phyloP scores from a whole-genome alignment of 2,888 invertebrate species.

The Heteromurus nitidus region DNA sequence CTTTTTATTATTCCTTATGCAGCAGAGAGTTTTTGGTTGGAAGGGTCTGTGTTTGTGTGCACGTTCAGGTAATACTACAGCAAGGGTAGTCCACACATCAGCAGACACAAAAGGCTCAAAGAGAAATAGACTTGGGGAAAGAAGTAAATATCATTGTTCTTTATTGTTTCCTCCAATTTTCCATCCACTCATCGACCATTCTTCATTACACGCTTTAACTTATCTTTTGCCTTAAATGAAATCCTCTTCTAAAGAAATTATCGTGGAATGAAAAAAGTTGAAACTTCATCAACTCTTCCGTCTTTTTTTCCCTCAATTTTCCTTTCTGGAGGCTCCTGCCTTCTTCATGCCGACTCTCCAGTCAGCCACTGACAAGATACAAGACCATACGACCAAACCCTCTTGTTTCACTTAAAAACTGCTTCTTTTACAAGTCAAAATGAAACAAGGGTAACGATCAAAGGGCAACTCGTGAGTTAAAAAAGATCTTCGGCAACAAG shows the following conservation, averaged over 20 bases:
- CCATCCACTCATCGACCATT: constrained; percentile 42
- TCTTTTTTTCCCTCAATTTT: constrained; percentile 24
- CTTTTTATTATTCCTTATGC: constrained; percentile 3
- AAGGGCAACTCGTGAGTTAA: not conserved
- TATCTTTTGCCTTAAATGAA: constrained; percentile 20
- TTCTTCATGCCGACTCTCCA: constrained; percentile 41
- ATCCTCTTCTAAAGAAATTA: constrained; percentile 14
- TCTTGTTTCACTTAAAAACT: not conserved
- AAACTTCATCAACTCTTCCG: constrained; percentile 58
- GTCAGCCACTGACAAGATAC: constrained; percentile 18
- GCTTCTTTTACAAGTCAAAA: constrained; percentile 4
- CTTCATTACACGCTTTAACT: constrained; percentile 58
- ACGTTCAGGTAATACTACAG: constrained; percentile 2
- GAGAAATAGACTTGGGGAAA: constrained; percentile 9
- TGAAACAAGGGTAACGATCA: constrained; percentile 2
- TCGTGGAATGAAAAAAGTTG: constrained; percentile 35
- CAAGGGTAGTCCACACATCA: constrained; percentile 18
- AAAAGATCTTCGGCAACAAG: constrained; percentile 21
- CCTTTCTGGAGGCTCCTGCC: constrained; percentile 32
- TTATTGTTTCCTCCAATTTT: constrained; percentile 50
- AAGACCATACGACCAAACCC: constrained; percentile 30
- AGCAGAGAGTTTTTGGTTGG: too few relatives aligned
- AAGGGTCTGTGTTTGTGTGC: too few relatives aligned
- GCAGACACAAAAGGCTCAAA: constrained; percentile 39
- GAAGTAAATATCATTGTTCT: constrained; percentile 54